Conservation (phyloP, 2,113 vertebrate genomes). For the Alouatta palliata region DNA sequence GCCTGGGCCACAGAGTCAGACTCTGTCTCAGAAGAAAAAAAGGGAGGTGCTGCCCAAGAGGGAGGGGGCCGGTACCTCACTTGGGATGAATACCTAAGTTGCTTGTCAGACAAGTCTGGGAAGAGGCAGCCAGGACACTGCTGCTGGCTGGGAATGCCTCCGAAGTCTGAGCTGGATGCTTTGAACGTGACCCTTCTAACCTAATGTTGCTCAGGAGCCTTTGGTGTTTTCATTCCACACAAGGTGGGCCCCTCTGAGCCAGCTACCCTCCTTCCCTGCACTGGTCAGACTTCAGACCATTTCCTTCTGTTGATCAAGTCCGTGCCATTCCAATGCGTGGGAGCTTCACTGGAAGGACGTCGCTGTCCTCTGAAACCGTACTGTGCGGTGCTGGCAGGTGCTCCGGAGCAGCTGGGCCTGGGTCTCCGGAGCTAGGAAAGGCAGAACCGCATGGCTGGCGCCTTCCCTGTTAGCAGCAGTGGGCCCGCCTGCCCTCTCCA, state of each 20-base stretch:
- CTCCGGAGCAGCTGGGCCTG: background rate
- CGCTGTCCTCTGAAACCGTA: background rate
- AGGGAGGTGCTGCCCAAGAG: background rate
- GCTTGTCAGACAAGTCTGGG: background rate
- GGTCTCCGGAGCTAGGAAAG: too few species aligned
- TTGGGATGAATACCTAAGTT: background rate
- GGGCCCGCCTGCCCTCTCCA: background rate
- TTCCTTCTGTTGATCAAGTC: background rate
- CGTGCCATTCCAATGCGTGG: fast-evolving
- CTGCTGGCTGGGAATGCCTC: background rate
- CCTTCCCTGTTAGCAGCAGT: background rate
- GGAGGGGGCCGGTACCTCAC: too few species aligned
- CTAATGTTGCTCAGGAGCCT: background rate
- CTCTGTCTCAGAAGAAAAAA: too few species aligned
- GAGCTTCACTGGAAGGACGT: background rate
- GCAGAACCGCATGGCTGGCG: fast-evolving
- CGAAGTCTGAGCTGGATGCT: background rate
- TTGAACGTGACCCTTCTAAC: background rate
- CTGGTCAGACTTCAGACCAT: background rate
- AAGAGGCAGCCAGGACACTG: background rate
- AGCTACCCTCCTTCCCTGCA: background rate
- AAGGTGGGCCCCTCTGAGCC: background rate
- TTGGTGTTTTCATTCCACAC: background rate
- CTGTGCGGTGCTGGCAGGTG: background rate
- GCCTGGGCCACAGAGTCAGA: too few species aligned